phyloP scores from a whole-genome alignment of 2,797 vertebrate genomes.

The Anguilla megastoma region DNA sequence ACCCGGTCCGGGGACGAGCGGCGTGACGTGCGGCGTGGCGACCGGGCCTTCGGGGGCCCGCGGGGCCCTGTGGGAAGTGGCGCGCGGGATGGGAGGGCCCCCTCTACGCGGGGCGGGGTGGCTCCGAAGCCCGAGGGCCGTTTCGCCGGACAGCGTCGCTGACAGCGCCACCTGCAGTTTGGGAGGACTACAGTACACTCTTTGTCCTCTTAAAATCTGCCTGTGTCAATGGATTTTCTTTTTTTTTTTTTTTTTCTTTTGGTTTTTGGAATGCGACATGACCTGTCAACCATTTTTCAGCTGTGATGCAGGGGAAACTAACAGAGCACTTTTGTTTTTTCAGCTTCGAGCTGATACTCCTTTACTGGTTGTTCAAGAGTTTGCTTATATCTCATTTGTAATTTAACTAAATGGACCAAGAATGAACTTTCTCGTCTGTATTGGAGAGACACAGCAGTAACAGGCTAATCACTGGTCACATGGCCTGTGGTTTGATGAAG shows the following conservation, averaged over 20 bases:
- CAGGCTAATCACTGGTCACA: constrained; percentile 60
- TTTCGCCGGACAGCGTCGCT: constrained; percentile 88
- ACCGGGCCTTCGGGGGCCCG: constrained; percentile 83
- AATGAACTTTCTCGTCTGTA: constrained; percentile 67
- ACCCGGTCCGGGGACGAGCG: constrained; percentile 83
- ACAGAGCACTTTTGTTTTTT: constrained; percentile 78
- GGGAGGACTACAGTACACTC: constrained; percentile 88
- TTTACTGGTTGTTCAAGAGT: constrained; percentile 82
- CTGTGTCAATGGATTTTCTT: constrained; percentile 74
- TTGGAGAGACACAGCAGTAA: constrained; percentile 58
- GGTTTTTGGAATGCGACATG: constrained; percentile 97
- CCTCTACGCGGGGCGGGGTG: constrained; percentile 83
- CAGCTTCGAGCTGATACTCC: constrained; percentile 86
- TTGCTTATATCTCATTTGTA: constrained; percentile 87
- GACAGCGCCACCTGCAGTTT: constrained; percentile 70
- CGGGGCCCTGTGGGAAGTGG: constrained; percentile 82
- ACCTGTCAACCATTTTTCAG: constrained; percentile 84
- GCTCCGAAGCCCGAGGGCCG: constrained; percentile 87
- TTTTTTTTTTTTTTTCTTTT: constrained; percentile 60
- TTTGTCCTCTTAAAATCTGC: constrained; percentile 85
- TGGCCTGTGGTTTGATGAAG: constrained; percentile 72
- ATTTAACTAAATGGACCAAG: constrained; percentile 63
- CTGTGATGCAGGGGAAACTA: constrained; percentile 71
- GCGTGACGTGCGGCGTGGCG: constrained; percentile 84
- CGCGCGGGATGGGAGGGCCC: constrained; percentile 88